Base-by-base conservation (phyloP, 2,113 vertebrate species). In the Oenanthe oenanthe region DNA sequence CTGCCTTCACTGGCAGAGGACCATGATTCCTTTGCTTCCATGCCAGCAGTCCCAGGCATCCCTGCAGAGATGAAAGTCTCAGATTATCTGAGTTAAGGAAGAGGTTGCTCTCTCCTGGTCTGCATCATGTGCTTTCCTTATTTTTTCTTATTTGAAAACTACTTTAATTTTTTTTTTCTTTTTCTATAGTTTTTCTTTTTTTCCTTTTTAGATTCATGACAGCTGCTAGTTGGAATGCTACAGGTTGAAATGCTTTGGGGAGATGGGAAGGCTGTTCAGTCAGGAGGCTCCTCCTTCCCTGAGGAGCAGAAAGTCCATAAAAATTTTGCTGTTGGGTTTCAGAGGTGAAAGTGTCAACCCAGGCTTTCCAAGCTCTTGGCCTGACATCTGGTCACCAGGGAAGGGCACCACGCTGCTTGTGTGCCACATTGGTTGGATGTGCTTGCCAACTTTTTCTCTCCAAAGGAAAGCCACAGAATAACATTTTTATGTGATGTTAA, bases 31-130 rank as follows among this genome's bases (percentile, higher is more conserved):
- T 26, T 51, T 40, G 7, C 21, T 40, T 54, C 2, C 4, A 43
- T 13, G 24, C 7, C 13, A 13, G 19, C 38, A 36, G 25, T n/a
- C 17, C 15, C 0, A 0, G 12, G 19, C 14, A 24, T 56, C 17
- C 19, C 8, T 7, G 34, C 32, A 60, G 45, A 60, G 29, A 28
- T 5, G 13, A 2, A 8, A 57, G 13, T 7, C 31, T 40, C 21
- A 66, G 22, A 71, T 32, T 57, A 70, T n/a, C 45, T 38, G 24
- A 62, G 24, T 61, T 60, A 76, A 38, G 7, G 16, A 28, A 62
- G 28, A 86, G 10, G n/a, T 40, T 36, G 25, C 22, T 74, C 54
- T 83, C n/a, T 75, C 42, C 28, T 48, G 31, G 31, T 20, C 51
- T 17, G 7, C 43, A 71, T 56, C 57, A 58, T 5, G 28, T 1